Evolutionary conservation across 2,113 vertebrate genomes (phyloP).

Genomic region (Panthera tigris): DNA sequence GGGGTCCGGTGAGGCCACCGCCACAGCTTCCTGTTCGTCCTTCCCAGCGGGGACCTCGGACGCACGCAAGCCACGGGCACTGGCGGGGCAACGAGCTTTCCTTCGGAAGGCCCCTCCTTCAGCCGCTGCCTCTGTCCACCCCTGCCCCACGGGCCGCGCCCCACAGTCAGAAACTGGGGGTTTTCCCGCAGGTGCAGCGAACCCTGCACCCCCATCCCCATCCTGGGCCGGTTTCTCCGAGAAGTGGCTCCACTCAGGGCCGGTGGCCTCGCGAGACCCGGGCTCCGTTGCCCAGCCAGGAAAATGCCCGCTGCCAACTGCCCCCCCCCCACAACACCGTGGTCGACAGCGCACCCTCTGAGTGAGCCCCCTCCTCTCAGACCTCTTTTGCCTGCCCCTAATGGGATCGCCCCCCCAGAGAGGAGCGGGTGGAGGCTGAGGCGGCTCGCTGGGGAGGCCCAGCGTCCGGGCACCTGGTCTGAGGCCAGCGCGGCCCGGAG

Average conservation of each 20-base stretch:
- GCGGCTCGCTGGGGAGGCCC: neutral
- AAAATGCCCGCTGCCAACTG: rapidly evolving
- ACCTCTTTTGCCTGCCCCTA: neutral
- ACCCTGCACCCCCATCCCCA: rapidly evolving
- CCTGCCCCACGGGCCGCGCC: neutral
- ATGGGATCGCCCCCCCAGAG: neutral
- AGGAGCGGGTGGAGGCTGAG: rapidly evolving
- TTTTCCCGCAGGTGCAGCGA: rapidly evolving
- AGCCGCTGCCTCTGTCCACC: neutral
- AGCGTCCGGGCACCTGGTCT: rapidly evolving
- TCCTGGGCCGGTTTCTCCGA: rapidly evolving
- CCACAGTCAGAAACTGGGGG: rapidly evolving
- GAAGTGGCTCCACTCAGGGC: rapidly evolving
- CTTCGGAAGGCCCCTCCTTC: neutral
- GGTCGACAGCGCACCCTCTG: rapidly evolving
- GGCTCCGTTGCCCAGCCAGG: neutral
- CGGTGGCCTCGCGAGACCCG: neutral
- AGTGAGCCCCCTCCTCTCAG: rapidly evolving
- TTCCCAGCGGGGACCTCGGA: rapidly evolving
- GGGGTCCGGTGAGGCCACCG: neutral
- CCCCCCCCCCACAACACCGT: too few relatives aligned
- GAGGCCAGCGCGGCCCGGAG: rapidly evolving
- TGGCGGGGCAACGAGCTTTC: neutral
- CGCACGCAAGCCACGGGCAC: rapidly evolving
- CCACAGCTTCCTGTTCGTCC: rapidly evolving